These are phyloP conservation scores for Drosophila pachea DNA, from an alignment of 1,140 invertebrate genomes.

Conservation along the genomic window DNA sequence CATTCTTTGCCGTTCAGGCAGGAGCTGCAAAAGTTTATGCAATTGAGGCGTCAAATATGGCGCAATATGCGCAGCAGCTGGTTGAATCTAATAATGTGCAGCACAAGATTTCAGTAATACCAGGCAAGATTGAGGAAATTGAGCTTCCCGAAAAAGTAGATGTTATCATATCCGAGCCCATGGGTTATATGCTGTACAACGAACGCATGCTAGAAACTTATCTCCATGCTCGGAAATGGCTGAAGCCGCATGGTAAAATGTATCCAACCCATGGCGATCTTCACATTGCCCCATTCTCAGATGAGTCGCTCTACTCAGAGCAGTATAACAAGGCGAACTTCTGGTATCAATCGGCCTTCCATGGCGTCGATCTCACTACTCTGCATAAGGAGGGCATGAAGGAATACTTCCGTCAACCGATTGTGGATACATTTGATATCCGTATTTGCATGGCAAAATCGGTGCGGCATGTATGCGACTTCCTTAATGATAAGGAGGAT, in stretches of 20 bases:
- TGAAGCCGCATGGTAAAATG: conserved; percentile 95
- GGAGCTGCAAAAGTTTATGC: conserved; percentile 98
- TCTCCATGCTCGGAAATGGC: conserved; percentile 98
- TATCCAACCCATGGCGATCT: conserved; percentile 97
- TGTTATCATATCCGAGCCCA: conserved; percentile 98
- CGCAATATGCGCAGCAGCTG: conserved; percentile 95
- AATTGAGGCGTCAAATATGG: conserved; percentile 99
- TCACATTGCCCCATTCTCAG: conserved; percentile 98
- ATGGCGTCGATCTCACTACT: conserved; percentile 96
- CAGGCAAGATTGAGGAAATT: conserved; percentile 99
- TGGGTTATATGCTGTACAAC: conserved; percentile 99
- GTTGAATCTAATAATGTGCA: conserved; percentile 94
- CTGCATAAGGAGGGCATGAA: conserved; percentile 94
- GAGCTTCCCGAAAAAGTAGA: conserved; percentile 96
- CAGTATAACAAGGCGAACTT: conserved; percentile 99
- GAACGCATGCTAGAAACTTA: conserved; percentile 99
- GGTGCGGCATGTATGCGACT: conserved; percentile 96
- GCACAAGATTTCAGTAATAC: conserved; percentile 93
- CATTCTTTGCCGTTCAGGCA: conserved; percentile 98
- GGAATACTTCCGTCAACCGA: conserved; percentile 99
- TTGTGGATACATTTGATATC: conserved; percentile 99
- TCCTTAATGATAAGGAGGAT: conserved; percentile 94
- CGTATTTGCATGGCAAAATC: conserved; percentile 98
- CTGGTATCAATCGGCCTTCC: conserved; percentile 99
- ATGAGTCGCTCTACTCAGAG: conserved; percentile 98